Evolutionary conservation across 2,113 vertebrate genomes (phyloP).

Genomic region (Megalops atlanticus): DNA sequence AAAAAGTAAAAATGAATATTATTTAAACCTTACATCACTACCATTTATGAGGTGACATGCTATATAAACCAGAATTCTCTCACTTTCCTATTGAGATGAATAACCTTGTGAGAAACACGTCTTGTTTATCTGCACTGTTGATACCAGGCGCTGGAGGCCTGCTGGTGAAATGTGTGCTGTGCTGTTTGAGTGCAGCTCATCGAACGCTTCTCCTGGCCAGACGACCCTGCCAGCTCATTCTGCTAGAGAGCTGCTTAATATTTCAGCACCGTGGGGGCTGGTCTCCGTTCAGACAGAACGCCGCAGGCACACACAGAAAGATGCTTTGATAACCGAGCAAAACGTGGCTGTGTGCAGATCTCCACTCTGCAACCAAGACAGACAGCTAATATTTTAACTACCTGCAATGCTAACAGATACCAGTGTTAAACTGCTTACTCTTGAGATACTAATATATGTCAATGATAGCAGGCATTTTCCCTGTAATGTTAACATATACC

Average conservation of each 20-base stretch:
- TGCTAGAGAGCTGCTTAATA: neutral
- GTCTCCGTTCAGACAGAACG: neutral
- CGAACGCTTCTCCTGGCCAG: neutral
- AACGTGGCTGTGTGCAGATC: neutral
- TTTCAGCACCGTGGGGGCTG: neutral
- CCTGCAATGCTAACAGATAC: neutral
- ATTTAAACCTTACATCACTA: neutral
- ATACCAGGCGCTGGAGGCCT: neutral
- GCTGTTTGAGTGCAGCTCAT: neutral
- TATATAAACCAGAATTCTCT: no score
- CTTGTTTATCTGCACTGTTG: neutral
- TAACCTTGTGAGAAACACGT: neutral
- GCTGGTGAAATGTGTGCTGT: neutral
- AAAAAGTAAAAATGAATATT: neutral
- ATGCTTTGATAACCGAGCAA: neutral
- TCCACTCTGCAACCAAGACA: neutral
- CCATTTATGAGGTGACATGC: neutral
- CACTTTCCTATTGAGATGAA: neutral
- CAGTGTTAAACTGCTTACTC: neutral
- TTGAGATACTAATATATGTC: no score
- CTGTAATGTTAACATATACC: no score
- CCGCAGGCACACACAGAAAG: neutral
- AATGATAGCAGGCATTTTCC: no score
- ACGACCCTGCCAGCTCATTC: slow-evolving; percentile 6
- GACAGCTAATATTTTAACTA: no score